Percentiles rank a stretch among this genome's conserved stretches.
Evolutionary conservation across 2,797 vertebrate genomes (phyloP).

Genomic region (Heteromormyrus szaboi): DNA sequence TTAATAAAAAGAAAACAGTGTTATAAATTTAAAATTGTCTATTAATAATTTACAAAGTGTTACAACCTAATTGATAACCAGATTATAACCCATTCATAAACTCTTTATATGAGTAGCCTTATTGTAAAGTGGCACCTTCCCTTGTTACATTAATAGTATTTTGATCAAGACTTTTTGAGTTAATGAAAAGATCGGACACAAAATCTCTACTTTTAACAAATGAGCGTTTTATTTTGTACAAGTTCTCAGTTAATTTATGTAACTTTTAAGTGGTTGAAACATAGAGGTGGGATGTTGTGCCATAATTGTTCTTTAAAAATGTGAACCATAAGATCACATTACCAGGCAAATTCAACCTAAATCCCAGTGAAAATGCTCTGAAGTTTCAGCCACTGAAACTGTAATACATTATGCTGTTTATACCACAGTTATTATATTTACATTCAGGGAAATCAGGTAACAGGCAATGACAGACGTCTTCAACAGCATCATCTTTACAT

Average conservation of each 20-base stretch:
- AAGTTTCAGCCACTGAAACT: not conserved
- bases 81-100: not conserved
- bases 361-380: not conserved
- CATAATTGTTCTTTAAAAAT: not conserved
- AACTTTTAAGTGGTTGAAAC: constrained; percentile 2
- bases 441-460: not conserved
- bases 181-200: constrained; percentile 7
- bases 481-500: not conserved
- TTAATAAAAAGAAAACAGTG: not conserved
- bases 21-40: not conserved
- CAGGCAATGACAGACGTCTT: not conserved
- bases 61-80: not conserved
- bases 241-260: constrained; percentile 32
- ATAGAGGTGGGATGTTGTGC: not conserved
- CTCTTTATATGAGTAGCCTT: not conserved
- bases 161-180: not conserved
- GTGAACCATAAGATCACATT: not conserved
- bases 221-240: constrained; percentile 43
- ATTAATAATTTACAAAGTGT: not conserved
- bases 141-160: not conserved
- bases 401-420: constrained; percentile 14
- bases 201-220: constrained; percentile 27
- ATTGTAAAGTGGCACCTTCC: not conserved
- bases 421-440: constrained; percentile 16
- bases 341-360: not conserved